phyloP scores from a whole-genome alignment of 2,888 invertebrate species.

The Troglohyphantes excavatus region DNA sequence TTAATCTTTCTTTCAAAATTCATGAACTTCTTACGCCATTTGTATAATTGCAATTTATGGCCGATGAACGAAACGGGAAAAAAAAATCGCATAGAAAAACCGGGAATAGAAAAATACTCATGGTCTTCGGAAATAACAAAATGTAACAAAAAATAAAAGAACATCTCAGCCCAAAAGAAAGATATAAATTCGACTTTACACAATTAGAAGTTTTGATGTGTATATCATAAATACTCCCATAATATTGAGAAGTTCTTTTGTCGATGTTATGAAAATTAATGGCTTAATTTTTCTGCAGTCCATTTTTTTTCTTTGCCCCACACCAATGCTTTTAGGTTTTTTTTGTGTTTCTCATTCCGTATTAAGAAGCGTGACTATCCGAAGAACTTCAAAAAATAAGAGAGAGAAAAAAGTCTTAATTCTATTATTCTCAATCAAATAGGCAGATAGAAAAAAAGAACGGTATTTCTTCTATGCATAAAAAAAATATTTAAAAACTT shows the following conservation, averaged over 20 bases:
- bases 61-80: slow-evolving; percentile 21
- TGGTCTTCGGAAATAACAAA: slow-evolving; percentile 31
- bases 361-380: slow-evolving; percentile 61
- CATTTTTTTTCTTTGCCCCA: slow-evolving; percentile 39
- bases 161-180: slow-evolving; percentile 17
- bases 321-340: slow-evolving; percentile 6
- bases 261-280: slow-evolving; percentile 78
- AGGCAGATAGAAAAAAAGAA: slow-evolving; percentile 38
- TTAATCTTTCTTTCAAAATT: slow-evolving; percentile 49
- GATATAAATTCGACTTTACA: slow-evolving; percentile 78
- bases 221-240: slow-evolving; percentile 74
- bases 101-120: slow-evolving; percentile 1
- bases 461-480: slow-evolving; percentile 31
- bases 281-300: slow-evolving; percentile 63
- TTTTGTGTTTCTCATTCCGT: slow-evolving; percentile 45
- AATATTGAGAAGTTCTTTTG: slow-evolving; percentile 57
- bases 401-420: slow-evolving; percentile 73
- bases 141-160: slow-evolving; percentile 13
- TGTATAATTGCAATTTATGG: slow-evolving; percentile 75
- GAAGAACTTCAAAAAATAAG: slow-evolving; percentile 33
- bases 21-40: slow-evolving; percentile 51
- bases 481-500: slow-evolving; percentile 50
- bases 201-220: slow-evolving; percentile 78
- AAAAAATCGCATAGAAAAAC: background rate
- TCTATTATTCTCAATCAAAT: slow-evolving; percentile 78